A percentile compares a stretch with the other conserved stretches of the same genome.
These are phyloP conservation scores for Drosophila picticornis DNA, from an alignment of 2,888 invertebrate species.

Conservation along the genomic window DNA sequence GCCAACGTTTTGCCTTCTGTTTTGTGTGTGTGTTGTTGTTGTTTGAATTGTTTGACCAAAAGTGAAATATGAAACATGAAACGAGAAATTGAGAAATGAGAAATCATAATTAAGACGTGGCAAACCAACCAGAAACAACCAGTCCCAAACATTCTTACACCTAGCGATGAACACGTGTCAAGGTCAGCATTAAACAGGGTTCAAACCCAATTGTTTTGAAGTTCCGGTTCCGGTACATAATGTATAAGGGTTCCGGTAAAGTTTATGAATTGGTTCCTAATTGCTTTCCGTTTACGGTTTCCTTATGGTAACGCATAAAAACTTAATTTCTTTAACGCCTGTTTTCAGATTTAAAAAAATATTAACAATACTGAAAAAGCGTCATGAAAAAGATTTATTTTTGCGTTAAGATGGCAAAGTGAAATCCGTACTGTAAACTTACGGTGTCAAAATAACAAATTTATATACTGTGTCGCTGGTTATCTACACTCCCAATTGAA, in stretches of 20 bases:
- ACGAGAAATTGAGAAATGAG: slow-evolving; percentile 25
- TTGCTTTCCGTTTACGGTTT: background rate
- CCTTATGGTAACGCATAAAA: background rate
- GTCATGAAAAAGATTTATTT: background rate
- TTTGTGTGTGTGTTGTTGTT: slow-evolving; percentile 49
- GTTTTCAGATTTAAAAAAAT: background rate
- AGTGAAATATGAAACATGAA: slow-evolving; percentile 33
- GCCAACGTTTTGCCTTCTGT: slow-evolving; percentile 97
- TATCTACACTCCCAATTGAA: background rate
- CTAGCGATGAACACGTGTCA: slow-evolving; percentile 9
- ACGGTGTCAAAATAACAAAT: background rate
- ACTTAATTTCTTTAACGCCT: background rate
- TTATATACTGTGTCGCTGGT: background rate
- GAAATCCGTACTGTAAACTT: background rate
- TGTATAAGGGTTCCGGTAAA: too few species aligned
- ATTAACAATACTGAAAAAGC: background rate
- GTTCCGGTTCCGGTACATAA: background rate
- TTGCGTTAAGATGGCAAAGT: background rate
- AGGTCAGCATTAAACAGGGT: background rate
- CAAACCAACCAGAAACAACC: slow-evolving; percentile 6
- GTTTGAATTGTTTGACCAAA: slow-evolving; percentile 4
- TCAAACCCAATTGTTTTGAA: background rate
- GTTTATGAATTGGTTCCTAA: background rate
- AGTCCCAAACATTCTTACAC: background rate
- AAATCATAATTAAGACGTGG: slow-evolving; percentile 69